A percentile compares a stretch with the other conserved stretches of the same genome.
phyloP scores from a whole-genome alignment of 2,797 vertebrate genomes.

The Miichthys miiuy region DNA sequence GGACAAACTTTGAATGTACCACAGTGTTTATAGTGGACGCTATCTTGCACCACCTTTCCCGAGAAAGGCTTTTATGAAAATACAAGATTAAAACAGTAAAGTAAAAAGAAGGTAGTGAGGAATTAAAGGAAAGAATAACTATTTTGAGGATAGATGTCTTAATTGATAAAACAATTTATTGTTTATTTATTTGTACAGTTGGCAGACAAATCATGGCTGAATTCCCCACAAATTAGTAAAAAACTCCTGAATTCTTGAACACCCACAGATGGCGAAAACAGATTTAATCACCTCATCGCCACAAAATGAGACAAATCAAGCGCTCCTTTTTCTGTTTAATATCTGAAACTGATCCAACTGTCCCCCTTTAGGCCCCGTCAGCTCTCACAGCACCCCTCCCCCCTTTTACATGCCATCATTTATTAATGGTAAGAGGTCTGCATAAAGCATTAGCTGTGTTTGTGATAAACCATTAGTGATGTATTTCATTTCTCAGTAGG shows the following conservation, averaged over 20 bases:
- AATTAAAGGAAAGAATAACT: background rate
- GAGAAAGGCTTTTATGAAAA: no score
- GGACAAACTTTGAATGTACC: no score
- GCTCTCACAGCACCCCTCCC: constrained; percentile 42
- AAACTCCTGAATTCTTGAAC: constrained; percentile 19
- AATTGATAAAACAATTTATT: background rate
- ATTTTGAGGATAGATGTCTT: background rate
- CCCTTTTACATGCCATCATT: constrained; percentile 74
- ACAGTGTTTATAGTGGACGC: no score
- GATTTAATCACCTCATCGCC: constrained; percentile 57
- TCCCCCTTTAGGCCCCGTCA: constrained; percentile 42
- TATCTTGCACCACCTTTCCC: no score
- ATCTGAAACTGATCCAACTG: constrained; percentile 71
- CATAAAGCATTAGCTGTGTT: constrained; percentile 81
- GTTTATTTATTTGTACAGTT: background rate
- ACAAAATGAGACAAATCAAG: constrained; percentile 69
- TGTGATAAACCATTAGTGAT: constrained; percentile 84
- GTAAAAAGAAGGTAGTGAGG: no score
- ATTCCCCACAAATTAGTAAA: constrained; percentile 10
- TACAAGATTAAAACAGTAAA: no score
- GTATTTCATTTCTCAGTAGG: constrained; percentile 82
- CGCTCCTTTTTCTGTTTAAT: constrained; percentile 70
- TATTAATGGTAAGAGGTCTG: constrained; percentile 83
- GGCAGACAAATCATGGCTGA: background rate
- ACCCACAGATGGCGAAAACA: constrained; percentile 20